Evolutionary conservation across 2,797 vertebrate species (phyloP).

Genomic region (Danio choprae): DNA sequence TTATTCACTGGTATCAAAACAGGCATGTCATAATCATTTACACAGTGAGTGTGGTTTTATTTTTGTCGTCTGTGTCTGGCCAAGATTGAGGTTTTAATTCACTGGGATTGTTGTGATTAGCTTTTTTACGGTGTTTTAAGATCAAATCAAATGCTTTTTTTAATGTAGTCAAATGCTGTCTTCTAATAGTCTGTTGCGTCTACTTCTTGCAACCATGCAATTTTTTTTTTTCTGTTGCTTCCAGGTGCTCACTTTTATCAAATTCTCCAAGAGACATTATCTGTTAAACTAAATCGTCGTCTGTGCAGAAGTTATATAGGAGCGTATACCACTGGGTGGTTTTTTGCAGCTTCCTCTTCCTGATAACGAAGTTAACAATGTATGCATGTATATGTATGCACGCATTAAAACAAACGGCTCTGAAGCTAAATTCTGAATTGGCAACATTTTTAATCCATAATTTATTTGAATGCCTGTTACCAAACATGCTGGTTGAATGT

Average conservation of each 20-base stretch:
- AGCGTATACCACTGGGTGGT: background rate
- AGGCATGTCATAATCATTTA: conserved; percentile 59
- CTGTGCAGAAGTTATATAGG: background rate
- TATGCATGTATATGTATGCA: background rate
- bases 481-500: background rate
- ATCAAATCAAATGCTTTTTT: background rate
- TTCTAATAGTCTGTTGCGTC: background rate
- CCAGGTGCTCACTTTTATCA: background rate
- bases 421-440: background rate
- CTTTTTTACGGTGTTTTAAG: background rate
- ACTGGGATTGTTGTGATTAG: conserved; percentile 7
- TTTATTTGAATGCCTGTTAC: background rate
- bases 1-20: conserved; percentile 68
- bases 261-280: background rate
- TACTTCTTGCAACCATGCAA: conserved; percentile 7
- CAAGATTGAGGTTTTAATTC: conserved; percentile 52
- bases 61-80: conserved; percentile 40
- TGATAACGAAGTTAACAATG: background rate
- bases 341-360: conserved; percentile 27
- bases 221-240: background rate
- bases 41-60: conserved; percentile 65
- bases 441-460: background rate
- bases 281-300: background rate
- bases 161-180: background rate
- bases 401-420: background rate